Evolutionary conservation across 1,140 invertebrate species (phyloP), one percentile per base, ranked within the genome.

Genomic region (Drosophila navojoa): DNA sequence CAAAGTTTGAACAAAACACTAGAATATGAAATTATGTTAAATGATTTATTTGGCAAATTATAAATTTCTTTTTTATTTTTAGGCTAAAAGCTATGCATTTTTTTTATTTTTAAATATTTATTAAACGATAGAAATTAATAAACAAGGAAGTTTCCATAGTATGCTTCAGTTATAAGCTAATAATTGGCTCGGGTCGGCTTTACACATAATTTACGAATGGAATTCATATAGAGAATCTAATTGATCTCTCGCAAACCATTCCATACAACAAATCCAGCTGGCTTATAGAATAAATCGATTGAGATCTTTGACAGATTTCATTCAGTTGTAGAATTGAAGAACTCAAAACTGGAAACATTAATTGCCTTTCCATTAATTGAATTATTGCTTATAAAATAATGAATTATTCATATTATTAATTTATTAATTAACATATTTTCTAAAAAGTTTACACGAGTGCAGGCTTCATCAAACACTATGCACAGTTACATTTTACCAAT

Each of bases 401-500:
- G 42, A 57, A 55, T 68, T 55, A 49, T 64, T 55, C 52, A 19
- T 58, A 62, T 59, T 38, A 55, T 73, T 57, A 61, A 66, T 60
- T 22, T 75, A 70, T 76, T 82, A 76, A 71, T 73, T 80, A 77
- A 77, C 67, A 74, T 80, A 78, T 90, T 80, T 68, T 75, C 76
- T 90, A 80, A 89, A 84, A 78, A 86, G 71, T 77, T 81, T 81
- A 72, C 73, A 74, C 69, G 72, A 82, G 75, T 79, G 73, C 74
- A 70, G 44, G 71, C 76, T 54, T 67, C 59, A 58, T 53, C 47
- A 53, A 57, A 68, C 58, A 59, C 72, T 71, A 58, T 79, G 61
- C 85, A 75, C 76, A 79, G 70, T 81, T 84, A 75, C 70, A 79
- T 79, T 70, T 81, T 73, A 79, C 81, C 77, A 90, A 86, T 62